Base-by-base conservation (phyloP, 2,888 invertebrate genomes). In the Pachliopta kotzebuea region DNA sequence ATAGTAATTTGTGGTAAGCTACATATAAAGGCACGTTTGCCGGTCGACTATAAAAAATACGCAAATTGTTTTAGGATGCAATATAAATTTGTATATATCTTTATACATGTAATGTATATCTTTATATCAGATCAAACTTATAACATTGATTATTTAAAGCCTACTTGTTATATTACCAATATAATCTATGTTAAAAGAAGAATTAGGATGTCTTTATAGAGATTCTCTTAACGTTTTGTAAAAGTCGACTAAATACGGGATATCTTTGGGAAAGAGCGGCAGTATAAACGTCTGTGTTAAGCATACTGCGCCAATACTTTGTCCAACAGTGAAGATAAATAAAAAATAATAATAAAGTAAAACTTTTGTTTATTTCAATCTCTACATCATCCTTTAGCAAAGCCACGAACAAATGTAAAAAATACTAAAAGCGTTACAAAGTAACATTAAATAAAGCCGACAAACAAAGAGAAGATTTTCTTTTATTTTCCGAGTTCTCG, bases 1-100 rank as follows among this genome's bases (percentile, higher is more conserved):
- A 53, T 42, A 62, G 56, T 56, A 49, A 56, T 62, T 57, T 52
- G 56, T 53, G 21, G 53, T 63, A 54, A 63, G 63, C 57, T 42
- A 45, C 45, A 45, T n/a, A 14, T 45, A 2, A 21, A 58, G 52
- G 42, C 53, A 63, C 53, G 45, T 63, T 63, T 45, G 31, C 21
- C 49, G 49, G 50, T 31, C 24, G 56, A n/a, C 50, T 56, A 49
- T 7, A 23, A 56, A 62, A 61, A 49, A 24, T 55, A 61, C 49
- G 26, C 21, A 24, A 58, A 58, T 59, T 50, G 50, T 52, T 52
- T 52, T 14, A 52, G 50, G 21, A 21, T 21, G 23, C n/a, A 45
- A 45, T 8, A 18, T 18, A n/a, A 45, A 7, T n/a, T 2, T 4
- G 18, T 45, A 45, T 18, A 18, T 45, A 45, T 45, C n/a, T 45